phyloP scores from a whole-genome alignment of 2,888 invertebrate species.

The Drosophila limbata region DNA sequence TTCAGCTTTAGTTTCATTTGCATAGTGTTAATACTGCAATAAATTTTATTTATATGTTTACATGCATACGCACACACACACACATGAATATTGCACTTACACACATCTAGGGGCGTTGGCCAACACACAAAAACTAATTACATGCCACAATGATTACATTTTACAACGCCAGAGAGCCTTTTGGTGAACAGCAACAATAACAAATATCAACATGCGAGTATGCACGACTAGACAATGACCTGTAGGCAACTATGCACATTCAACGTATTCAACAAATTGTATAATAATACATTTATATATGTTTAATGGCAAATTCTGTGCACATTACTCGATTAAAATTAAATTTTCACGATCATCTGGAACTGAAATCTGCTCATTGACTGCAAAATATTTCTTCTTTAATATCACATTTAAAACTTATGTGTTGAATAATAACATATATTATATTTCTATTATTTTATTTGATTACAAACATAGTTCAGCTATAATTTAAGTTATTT shows the following conservation, averaged over 20 bases:
- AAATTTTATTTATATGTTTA: slow-evolving; percentile 61
- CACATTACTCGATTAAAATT: no score
- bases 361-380: no score
- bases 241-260: neutral
- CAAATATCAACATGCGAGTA: neutral
- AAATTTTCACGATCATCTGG: no score
- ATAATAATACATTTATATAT: neutral
- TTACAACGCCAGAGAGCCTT: slow-evolving; percentile 65
- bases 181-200: slow-evolving; percentile 15
- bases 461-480: neutral
- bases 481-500: no score
- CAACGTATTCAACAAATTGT: neutral
- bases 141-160: slow-evolving; percentile 80
- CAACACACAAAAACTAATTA: slow-evolving; percentile 76
- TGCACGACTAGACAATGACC: slow-evolving; percentile 1
- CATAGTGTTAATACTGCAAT: slow-evolving; percentile 50
- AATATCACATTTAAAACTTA: no score
- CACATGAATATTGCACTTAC: slow-evolving; percentile 27
- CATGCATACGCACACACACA: slow-evolving; percentile 21
- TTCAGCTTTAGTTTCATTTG: slow-evolving; percentile 28
- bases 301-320: no score
- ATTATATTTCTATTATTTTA: neutral
- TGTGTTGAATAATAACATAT: neutral
- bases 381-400: no score
- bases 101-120: slow-evolving; percentile 11